Percentiles rank a stretch among this genome's conserved stretches.
phyloP scores from a whole-genome alignment of 2,888 invertebrate species.

The Scaptomyza caliginosa region DNA sequence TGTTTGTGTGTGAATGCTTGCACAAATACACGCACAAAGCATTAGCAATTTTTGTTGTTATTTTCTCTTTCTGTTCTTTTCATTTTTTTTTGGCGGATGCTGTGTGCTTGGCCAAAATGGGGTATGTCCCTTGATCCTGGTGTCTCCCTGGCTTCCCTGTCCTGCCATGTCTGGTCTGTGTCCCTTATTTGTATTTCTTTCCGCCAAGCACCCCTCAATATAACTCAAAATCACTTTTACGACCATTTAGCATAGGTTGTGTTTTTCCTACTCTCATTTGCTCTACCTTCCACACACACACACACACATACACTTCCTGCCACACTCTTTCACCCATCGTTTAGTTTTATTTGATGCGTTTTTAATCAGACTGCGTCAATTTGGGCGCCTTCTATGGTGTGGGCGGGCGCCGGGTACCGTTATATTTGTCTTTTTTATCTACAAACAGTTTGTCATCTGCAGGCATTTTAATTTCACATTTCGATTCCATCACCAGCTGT shows the following conservation, averaged over 20 bases:
- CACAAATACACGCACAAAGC: slow-evolving; percentile 40
- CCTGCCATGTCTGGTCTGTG: slow-evolving; percentile 34
- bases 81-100: slow-evolving; percentile 53
- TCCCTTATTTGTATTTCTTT: slow-evolving; percentile 62
- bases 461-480: slow-evolving; percentile 25
- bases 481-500: slow-evolving; percentile 34
- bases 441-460: slow-evolving; percentile 21
- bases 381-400: slow-evolving; percentile 50
- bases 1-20: slow-evolving; percentile 16
- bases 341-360: slow-evolving; percentile 67
- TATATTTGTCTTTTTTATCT: neutral
- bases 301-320: neutral
- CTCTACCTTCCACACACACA: neutral
- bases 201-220: slow-evolving; percentile 56
- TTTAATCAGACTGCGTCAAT: slow-evolving; percentile 72
- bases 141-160: slow-evolving; percentile 28
- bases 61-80: neutral
- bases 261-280: slow-evolving; percentile 36
- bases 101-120: slow-evolving; percentile 47
- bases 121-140: slow-evolving; percentile 21
- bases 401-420: slow-evolving; percentile 35
- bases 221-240: slow-evolving; percentile 65
- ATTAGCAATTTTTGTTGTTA: slow-evolving; percentile 38
- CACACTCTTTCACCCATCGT: slow-evolving; percentile 17
- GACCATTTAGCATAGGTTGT: slow-evolving; percentile 68